Evolutionary conservation across 2,888 invertebrate species (phyloP), one percentile per base, ranked within the genome.

Genomic region (Polyommatus iphigenia): DNA sequence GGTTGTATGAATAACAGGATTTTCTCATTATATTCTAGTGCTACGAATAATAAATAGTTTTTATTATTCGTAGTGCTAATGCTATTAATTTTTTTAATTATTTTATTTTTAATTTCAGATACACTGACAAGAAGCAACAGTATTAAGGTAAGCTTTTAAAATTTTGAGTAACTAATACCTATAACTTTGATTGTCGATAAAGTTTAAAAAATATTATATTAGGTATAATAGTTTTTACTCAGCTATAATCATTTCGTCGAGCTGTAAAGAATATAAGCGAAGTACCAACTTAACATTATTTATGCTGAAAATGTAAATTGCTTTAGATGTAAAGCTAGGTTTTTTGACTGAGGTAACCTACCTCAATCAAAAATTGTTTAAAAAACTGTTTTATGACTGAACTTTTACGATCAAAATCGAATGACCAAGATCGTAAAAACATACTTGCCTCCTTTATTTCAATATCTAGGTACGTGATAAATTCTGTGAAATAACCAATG

Each of bases 391-490:
- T 71, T 72, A 72, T 4, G 72, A 41, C 20, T 41, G 10, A 72
- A 72, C n/a, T 15, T 73, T 75, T 54, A 54, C 8, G 54, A 75
- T 29, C 75, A 81, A 20, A 78, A 76, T 75, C 59, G 36, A 79
- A 76, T 76, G 1, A 76, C 36, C 77, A 57, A 80, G 78, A 76
- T 79, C 81, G 79, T 82, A 80, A 82, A 82, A 79, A 78, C 79
- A 79, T 79, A 79, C 67, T 62, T 24, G 24, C 13, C 24, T 29
- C 15, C 79, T 82, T 80, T 76, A 79, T 79, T 78, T 78, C 75
- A 77, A 79, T 78, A 77, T 77, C 78, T 24, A 77, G 24, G 78
- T 77, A 77, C 29, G 78, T 77, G 46, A 80, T 82, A 81, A 81
- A 82, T 81, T 81, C 78, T 72, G 80, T 80, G 29, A 67, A 67